Evolutionary conservation across 2,113 vertebrate genomes (phyloP).

Genomic region (Sula dactylatra): DNA sequence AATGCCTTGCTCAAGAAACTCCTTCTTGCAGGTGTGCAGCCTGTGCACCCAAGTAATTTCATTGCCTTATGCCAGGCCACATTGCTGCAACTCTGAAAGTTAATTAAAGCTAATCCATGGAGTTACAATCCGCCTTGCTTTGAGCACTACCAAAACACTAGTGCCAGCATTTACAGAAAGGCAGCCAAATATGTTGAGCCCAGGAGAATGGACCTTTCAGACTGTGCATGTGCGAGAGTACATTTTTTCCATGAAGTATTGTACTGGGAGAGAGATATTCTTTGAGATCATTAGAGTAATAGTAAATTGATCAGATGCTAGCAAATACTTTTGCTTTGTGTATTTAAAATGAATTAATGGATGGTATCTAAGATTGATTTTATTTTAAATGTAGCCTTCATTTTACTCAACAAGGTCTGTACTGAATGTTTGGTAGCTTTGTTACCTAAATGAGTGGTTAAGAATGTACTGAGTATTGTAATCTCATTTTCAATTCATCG

Average conservation of each 20-base stretch:
- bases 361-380: neutral
- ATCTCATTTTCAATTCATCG: neutral
- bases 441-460: neutral
- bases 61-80: neutral
- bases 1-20: neutral
- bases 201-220: neutral
- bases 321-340: neutral
- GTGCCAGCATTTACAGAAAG: neutral
- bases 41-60: neutral
- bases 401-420: neutral
- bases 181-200: neutral
- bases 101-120: neutral
- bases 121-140: neutral
- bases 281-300: neutral
- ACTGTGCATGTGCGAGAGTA: fast-evolving
- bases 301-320: neutral
- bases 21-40: neutral
- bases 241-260: neutral
- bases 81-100: neutral
- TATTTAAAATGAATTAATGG: neutral
- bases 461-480: neutral
- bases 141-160: neutral
- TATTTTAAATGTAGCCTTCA: neutral
- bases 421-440: neutral
- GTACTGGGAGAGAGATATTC: neutral